Base-by-base conservation (phyloP, 2,888 invertebrate species). In the Drosophila niveifrons region DNA sequence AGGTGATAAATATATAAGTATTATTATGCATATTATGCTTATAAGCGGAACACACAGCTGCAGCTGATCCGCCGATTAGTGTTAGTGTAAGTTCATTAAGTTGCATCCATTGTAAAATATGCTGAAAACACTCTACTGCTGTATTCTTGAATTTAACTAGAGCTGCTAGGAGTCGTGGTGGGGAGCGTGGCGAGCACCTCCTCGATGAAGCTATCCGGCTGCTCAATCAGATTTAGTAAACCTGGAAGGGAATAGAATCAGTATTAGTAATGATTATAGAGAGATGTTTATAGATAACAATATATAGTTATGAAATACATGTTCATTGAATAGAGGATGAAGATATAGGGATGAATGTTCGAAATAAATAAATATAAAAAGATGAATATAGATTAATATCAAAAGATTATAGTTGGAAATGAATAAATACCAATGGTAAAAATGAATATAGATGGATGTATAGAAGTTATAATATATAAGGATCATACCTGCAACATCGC, bases 401-500 rank as follows among this genome's bases (percentile, higher is more conserved):
- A 11, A 1, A 0, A 6, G 1, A 3, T 6, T 3, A 1, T 31
- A n/a, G n/a, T 4, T 2, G 29, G 6, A 9, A 2, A 1, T 31
- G 9, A 2, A 11, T 31, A 11, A 3, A 17, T 15, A 28, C 9
- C 31, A 31, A 31, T 34, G 36, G 23, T 3, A 23, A 6, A 4
- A 23, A 23, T 23, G 23, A 23, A 23, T 23, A 23, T 23, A 4
- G 23, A 23, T 23, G 23, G 23, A 23, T 23, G 23, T 23, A 23
- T 23, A 23, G 23, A 23, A 23, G 23, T 6, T 6, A 1, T 23
- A 23, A 4, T 23, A 23, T 23, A 3, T 23, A 23, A 23, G 3
- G 23, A 34, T 76, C 88, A 69, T 70, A 92, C 98, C 97, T 82
- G 96, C 95, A 78, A 98, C 97, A 94, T 98, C 98, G 93, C 97